phyloP scores from a whole-genome alignment of 2,888 invertebrate species.

The Malthinus flaveolus region DNA sequence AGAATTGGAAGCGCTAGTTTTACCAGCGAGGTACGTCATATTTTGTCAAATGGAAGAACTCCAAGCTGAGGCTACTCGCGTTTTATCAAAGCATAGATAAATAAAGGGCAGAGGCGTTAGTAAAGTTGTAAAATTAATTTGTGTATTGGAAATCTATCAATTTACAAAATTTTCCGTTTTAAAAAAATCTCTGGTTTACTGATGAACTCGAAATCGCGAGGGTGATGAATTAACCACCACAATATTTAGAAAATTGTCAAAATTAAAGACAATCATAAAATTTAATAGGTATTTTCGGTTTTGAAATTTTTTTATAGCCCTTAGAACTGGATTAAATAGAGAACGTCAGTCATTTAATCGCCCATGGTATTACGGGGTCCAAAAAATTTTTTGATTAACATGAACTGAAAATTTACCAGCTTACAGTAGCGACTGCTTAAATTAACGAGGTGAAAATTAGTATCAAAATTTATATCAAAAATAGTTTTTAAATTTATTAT shows the following conservation, averaged over 20 bases:
- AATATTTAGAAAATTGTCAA: too few relatives aligned
- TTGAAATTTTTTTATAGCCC: background rate
- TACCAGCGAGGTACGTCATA: constrained; percentile 91
- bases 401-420: background rate
- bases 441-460: background rate
- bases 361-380: background rate
- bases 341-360: background rate
- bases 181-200: too few relatives aligned
- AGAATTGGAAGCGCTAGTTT: constrained; percentile 86
- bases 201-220: too few relatives aligned
- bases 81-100: constrained; percentile 62
- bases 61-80: constrained; percentile 75
- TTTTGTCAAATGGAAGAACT: constrained; percentile 85
- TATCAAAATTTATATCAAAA: constrained; percentile 20
- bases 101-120: constrained; percentile 11
- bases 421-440: too few relatives aligned
- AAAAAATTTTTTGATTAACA: background rate
- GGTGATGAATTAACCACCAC: too few relatives aligned
- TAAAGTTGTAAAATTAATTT: too few relatives aligned
- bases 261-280: background rate
- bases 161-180: too few relatives aligned
- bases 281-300: background rate
- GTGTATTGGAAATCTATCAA: too few relatives aligned
- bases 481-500: constrained; percentile 18
- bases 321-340: background rate